Conservation (phyloP, 2,797 vertebrate genomes). For the Choloepus didactylus region DNA sequence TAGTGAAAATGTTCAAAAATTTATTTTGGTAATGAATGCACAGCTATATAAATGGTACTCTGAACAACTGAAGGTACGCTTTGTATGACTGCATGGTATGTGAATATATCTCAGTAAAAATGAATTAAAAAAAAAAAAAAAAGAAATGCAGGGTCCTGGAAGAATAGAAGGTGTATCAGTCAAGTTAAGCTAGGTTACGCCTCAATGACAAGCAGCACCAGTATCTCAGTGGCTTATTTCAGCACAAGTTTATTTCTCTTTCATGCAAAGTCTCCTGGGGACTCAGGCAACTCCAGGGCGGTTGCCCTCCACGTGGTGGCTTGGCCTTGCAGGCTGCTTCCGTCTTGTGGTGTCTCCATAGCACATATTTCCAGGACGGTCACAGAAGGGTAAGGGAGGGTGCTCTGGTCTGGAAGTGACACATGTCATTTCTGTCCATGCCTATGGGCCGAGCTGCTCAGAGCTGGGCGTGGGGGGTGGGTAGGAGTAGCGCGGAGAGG, state of each 20-base stretch:
- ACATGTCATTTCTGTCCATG: not conserved
- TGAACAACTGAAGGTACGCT: no score
- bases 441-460: not conserved
- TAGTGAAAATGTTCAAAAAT: no score
- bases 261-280: no score
- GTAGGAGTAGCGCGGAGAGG: no score
- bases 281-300: not conserved
- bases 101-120: no score
- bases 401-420: not conserved
- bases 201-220: not conserved
- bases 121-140: no score
- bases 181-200: not conserved
- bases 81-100: no score
- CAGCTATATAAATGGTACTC: no score
- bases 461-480: not conserved
- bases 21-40: no score
- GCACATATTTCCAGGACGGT: not conserved
- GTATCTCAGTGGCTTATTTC: not conserved
- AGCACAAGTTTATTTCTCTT: not conserved
- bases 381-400: not conserved
- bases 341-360: not conserved
- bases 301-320: not conserved
- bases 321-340: not conserved
- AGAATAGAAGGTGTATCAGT: no score
- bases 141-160: not conserved